Base-by-base conservation (phyloP, 2,113 vertebrate species). In the Pterocles gutturalis region DNA sequence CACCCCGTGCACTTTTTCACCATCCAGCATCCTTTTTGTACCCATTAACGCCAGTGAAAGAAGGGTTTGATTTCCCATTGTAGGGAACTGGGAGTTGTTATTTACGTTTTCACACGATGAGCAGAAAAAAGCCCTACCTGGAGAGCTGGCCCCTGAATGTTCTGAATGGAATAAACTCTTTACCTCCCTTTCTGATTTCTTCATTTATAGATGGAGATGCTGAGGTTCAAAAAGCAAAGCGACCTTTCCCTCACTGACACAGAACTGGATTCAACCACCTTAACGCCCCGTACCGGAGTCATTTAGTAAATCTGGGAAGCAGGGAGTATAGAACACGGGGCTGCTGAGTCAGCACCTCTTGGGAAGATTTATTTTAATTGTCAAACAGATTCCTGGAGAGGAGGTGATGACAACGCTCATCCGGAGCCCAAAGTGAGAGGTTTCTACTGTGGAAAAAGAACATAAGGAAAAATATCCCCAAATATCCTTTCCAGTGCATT, bases 11-110 rank as follows among this genome's bases (percentile, higher is more conserved):
- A 4, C 10, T 36, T 75, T 46, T 29, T 53, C 33, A 36, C 45
- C 22, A 7, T n/a, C 26, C 38, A 26, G 15, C 21, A 33, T 19
- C 36, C 33, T 53, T 46, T 13, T 13, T 13, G 22, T 45, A 49
- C 36, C 20, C 5, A 0, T 13, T 25, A 31, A 8, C 0, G 1
- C 8, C 16, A 4, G 26, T 7, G 11, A 26, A 24, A 34, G 53
- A 33, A 49, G 20, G 7, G 7, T 11, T 45, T 14, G 10, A 12
- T 29, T 53, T 51, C 34, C 66, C 51, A 11, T 14, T 15, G 20
- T 16, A 11, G 25, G 43, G 31, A 80, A 34, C 17, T 20, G 15
- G 17, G 43, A 36, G 29, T 4, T 49, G 31, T 18, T 45, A 9
- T 36, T 46, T 51, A 29, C 17, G 16, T 34, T 71, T 13, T 31